Base-by-base conservation (phyloP, 2,797 vertebrate species). In the Falco berigora region DNA sequence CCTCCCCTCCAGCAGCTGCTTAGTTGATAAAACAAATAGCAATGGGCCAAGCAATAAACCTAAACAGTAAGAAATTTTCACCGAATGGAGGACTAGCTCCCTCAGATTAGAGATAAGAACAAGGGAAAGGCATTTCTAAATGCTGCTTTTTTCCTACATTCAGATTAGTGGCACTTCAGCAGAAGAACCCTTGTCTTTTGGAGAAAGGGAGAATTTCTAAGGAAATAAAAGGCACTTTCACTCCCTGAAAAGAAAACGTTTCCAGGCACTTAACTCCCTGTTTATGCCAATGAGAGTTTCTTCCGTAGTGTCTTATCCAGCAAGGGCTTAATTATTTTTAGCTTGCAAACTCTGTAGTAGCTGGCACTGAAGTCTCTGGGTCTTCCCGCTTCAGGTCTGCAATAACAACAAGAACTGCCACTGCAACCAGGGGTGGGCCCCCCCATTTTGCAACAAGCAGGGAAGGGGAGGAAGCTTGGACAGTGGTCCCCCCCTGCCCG, bases 351-450 rank as follows among this genome's bases (percentile, higher is more conserved):
- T 74, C 30, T 77, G 66, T 46, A 73, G 59, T 40, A 63, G 19
- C n/a, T 67, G 30, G 30, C 63, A 49, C 38, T 86, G n/a, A 67
- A 91, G 3, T 55, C 27, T 94, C n/a, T 76, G 59, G 47, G 61
- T 91, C 74, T 81, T 53, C 27, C 88, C 12, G 55, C 59, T 80
- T 71, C 96, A 98, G 98, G 96, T 98, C 46, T 98, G 98, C 96
- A 98, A 98, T 94, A 98, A 97, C 95, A 99, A 99, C 95, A 98
- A 98, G 86, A 99, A 99, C 97, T 99, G 99, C 95, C 99, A 99
- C 97, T 99, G 99, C 90, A 82, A 98, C 55, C n/a, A 53, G 0
- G 99, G 99, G 56, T 99, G 99, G 99, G 98, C 98, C 4, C 99
- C 99, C 21, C 99, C 99, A 0, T 98, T 98, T 95, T 99, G 99